Evolutionary conservation across 2,888 invertebrate genomes (phyloP).

Genomic region (Watsonalla binaria): DNA sequence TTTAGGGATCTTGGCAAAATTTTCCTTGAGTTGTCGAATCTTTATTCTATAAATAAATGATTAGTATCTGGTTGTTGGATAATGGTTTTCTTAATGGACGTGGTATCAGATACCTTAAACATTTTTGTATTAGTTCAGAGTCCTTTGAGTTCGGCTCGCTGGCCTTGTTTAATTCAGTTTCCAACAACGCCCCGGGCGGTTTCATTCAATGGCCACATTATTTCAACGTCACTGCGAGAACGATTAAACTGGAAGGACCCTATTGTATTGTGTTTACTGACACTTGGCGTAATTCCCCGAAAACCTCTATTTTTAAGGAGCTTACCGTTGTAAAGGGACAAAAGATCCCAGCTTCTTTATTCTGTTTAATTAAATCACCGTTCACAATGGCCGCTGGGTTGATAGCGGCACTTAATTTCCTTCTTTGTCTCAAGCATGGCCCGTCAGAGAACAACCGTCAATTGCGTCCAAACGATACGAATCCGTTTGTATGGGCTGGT

Average conservation of each 20-base stretch:
- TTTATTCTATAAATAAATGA: too few relatives aligned
- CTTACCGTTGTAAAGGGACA: background rate
- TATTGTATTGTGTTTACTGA: constrained; percentile 3
- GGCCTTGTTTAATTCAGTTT: background rate
- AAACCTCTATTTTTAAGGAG: background rate
- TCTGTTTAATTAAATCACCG: constrained; percentile 27
- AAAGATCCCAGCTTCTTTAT: constrained; percentile 12
- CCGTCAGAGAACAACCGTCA: background rate
- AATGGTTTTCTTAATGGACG: too few relatives aligned
- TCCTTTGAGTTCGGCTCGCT: too few relatives aligned
- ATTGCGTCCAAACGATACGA: background rate
- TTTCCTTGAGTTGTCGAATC: too few relatives aligned
- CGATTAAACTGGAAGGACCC: background rate
- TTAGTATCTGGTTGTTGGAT: too few relatives aligned
- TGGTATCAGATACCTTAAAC: too few relatives aligned
- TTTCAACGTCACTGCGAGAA: background rate
- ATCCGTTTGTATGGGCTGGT: background rate
- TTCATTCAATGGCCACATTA: background rate
- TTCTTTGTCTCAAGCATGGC: constrained; percentile 13
- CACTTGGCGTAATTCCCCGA: background rate
- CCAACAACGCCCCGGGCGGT: background rate
- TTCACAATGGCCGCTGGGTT: constrained; percentile 15
- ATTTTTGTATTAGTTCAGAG: too few relatives aligned
- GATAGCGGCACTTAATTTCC: constrained; percentile 1
- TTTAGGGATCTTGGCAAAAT: too few relatives aligned